These are phyloP conservation scores for Dasysyrphus tricinctus DNA, from an alignment of 2,888 invertebrate species.

Conservation along the genomic window DNA sequence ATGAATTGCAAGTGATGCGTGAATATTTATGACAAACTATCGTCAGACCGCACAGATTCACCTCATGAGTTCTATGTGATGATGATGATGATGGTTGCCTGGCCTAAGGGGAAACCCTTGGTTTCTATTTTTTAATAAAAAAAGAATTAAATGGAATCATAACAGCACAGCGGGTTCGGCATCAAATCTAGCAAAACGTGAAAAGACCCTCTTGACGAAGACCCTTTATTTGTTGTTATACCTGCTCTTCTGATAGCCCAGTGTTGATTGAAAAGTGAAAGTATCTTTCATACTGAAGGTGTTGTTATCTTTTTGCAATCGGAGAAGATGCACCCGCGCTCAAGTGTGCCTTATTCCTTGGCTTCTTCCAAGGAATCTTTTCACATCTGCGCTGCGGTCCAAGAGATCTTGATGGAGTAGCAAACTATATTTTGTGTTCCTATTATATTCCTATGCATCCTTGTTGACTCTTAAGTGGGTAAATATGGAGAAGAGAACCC, in stretches of 20 bases:
- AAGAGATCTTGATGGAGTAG: constrained; percentile 12
- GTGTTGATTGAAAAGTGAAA: constrained; percentile 46
- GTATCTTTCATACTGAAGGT: constrained; percentile 45
- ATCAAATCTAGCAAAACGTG: constrained; percentile 28
- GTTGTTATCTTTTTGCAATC: constrained; percentile 62
- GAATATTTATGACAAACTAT: constrained; percentile 64
- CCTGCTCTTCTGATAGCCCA: constrained; percentile 45
- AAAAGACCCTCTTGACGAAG: constrained; percentile 9
- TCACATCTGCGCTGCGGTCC: constrained; percentile 64
- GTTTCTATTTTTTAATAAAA: constrained; percentile 55
- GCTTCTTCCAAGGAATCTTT: constrained; percentile 52
- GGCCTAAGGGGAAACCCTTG: constrained; percentile 17
- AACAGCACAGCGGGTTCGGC: constrained; percentile 62
- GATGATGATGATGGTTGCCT: background rate
- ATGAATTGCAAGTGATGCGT: constrained; percentile 66
- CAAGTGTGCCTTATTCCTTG: constrained; percentile 38
- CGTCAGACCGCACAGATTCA: constrained; percentile 61
- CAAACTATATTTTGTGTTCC: background rate
- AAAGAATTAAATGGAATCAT: constrained; percentile 64
- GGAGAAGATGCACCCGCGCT: constrained; percentile 65
- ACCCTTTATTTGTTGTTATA: constrained; percentile 26
- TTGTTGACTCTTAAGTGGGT: constrained; percentile 77
- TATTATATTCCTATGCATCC: constrained; percentile 32
- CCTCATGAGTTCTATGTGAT: constrained; percentile 45
- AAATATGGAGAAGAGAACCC: constrained; percentile 69